A percentile compares a stretch with the other conserved stretches of the same genome.
Conservation (phyloP, 1,140 invertebrate species). For the Bombus breviceps region DNA sequence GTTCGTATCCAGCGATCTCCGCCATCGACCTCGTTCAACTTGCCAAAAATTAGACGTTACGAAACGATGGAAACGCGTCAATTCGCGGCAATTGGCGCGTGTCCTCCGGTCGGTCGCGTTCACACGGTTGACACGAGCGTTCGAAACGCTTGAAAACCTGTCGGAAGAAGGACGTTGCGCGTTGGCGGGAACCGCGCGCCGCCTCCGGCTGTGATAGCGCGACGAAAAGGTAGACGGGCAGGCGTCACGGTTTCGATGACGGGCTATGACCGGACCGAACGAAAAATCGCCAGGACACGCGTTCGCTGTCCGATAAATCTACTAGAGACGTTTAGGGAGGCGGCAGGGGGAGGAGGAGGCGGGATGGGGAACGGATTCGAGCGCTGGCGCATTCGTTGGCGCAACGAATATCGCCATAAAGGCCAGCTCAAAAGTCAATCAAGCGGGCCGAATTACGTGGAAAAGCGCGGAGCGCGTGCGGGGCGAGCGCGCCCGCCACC, state of each 20-base stretch:
- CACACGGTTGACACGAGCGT: neutral
- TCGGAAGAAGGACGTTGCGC: slow-evolving; percentile 21
- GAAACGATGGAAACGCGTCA: neutral
- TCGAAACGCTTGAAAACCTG: slow-evolving; percentile 14
- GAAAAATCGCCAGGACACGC: slow-evolving; percentile 62
- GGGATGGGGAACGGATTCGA: slow-evolving; percentile 6
- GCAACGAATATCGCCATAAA: slow-evolving; percentile 69
- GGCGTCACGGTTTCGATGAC: slow-evolving; percentile 20
- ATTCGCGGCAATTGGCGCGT: neutral
- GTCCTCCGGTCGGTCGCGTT: neutral
- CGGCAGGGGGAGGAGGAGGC: neutral
- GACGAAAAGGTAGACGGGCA: slow-evolving; percentile 47
- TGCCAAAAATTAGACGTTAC: neutral
- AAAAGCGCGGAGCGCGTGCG: slow-evolving; percentile 64
- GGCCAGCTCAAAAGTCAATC: slow-evolving; percentile 72
- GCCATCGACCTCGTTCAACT: neutral
- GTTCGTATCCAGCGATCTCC: too few species aligned
- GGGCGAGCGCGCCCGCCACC: slow-evolving; percentile 56
- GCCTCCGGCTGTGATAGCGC: slow-evolving; percentile 42
- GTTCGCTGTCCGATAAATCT: slow-evolving; percentile 60
- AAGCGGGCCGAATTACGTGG: slow-evolving; percentile 71
- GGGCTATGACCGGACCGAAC: slow-evolving; percentile 12
- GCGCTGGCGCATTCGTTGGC: slow-evolving; percentile 24
- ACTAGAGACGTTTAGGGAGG: slow-evolving; percentile 41
- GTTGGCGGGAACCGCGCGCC: slow-evolving; percentile 54